Evolutionary conservation across 2,113 vertebrate genomes (phyloP).

Genomic region (Cathartes aura): DNA sequence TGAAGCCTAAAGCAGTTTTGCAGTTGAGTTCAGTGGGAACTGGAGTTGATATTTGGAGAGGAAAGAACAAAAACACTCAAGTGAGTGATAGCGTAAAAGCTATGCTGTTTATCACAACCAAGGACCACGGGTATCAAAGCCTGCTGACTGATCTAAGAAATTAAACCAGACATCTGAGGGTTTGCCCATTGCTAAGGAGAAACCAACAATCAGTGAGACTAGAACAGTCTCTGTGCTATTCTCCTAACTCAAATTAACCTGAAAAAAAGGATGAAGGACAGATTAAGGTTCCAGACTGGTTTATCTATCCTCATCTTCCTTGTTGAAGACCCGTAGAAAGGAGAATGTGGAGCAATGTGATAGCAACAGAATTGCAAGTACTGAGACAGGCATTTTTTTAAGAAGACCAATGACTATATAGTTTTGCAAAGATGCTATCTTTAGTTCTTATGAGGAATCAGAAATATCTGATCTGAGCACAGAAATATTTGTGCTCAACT

Average conservation of each 20-base stretch:
- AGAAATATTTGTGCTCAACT: neutral
- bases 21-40: conserved; percentile 43
- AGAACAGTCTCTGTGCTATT: neutral
- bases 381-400: neutral
- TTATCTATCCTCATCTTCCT: neutral
- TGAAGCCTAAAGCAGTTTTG: conserved; percentile 49
- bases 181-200: neutral
- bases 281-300: neutral
- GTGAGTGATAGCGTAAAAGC: conserved; percentile 40
- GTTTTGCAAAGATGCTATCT: neutral
- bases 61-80: conserved; percentile 54
- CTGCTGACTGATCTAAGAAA: neutral
- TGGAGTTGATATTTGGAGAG: conserved; percentile 30
- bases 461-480: neutral
- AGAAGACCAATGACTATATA: neutral
- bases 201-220: neutral
- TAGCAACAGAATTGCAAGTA: neutral
- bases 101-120: conserved; percentile 36
- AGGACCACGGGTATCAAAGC: neutral
- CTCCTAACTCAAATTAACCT: neutral
- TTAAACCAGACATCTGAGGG: neutral
- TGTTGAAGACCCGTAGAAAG: neutral
- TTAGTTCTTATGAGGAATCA: neutral
- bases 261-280: neutral
- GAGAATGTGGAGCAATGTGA: neutral